Percentiles rank a stretch among this genome's conserved stretches.
Evolutionary conservation across 2,113 vertebrate genomes (phyloP).

Genomic region (Panthera uncia): DNA sequence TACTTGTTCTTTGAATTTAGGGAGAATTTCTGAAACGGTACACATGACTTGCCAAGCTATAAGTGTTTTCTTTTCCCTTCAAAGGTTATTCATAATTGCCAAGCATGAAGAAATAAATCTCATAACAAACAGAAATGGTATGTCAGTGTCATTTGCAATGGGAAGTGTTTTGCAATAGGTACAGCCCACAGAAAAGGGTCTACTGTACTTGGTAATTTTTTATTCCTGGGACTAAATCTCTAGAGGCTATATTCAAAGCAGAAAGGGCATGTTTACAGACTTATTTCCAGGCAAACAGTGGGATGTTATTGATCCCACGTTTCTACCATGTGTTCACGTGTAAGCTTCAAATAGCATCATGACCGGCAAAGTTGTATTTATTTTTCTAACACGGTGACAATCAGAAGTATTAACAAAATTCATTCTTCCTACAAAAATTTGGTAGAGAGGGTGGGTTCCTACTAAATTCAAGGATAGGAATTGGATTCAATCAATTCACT

Average conservation of each 20-base stretch:
- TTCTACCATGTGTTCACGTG: neutral
- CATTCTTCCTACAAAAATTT: neutral
- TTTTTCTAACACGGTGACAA: neutral
- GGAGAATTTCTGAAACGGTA: neutral
- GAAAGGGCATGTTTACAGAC: neutral
- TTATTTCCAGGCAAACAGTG: neutral
- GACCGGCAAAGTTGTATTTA: neutral
- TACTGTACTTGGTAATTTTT: neutral
- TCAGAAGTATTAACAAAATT: neutral
- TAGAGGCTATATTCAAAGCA: neutral
- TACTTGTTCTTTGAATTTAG: conserved; percentile 44
- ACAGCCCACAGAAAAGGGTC: neutral
- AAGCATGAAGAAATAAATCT: conserved; percentile 54
- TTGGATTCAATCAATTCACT: neutral
- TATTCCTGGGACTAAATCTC: neutral
- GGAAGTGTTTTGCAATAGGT: neutral
- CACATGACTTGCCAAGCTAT: neutral
- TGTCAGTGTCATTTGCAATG: neutral
- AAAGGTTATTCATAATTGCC: conserved; percentile 66
- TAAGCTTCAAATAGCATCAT: neutral
- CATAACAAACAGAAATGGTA: conserved; percentile 29
- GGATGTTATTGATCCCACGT: neutral
- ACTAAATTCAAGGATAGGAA: neutral
- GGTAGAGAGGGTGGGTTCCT: neutral
- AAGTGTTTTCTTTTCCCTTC: conserved; percentile 15